A percentile compares a stretch with the other conserved stretches of the same genome.
Evolutionary conservation across 30 jellyfish, hydroid and myxozoan genomes (phyloP).

Genomic region (Cassiopea xamachana): DNA sequence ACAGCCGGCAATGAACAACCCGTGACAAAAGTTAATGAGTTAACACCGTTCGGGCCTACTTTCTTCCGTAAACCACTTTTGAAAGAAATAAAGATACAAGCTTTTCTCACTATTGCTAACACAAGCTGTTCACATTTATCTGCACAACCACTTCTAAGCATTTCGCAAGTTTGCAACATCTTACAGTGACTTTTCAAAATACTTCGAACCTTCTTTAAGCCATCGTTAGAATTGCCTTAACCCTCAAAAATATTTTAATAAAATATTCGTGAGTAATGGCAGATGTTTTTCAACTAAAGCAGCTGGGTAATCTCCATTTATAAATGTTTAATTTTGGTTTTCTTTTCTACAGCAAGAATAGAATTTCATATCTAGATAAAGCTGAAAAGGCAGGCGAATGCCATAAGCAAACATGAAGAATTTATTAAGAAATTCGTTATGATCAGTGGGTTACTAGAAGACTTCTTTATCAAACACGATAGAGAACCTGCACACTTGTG

Average conservation of each 20-base stretch:
- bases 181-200: background rate
- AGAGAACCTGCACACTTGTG: too few species aligned
- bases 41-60: background rate
- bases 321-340: constrained; percentile 48
- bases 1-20: background rate
- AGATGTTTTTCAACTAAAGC: constrained; percentile 1
- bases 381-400: background rate
- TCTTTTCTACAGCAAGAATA: background rate
- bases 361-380: constrained; percentile 7
- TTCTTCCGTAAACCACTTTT: background rate
- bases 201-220: background rate
- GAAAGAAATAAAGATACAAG: background rate
- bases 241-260: constrained; percentile 8
- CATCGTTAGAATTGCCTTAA: background rate
- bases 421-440: too few species aligned
- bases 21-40: background rate
- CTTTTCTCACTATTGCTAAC: background rate
- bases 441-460: background rate
- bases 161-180: background rate
- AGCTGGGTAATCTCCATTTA: constrained; percentile 15
- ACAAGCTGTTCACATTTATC: background rate
- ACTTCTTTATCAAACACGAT: background rate
- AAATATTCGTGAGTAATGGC: constrained; percentile 1
- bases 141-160: background rate
- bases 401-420: background rate